Evolutionary conservation across 2,888 invertebrate species (phyloP).

Genomic region (Sepiola atlantica): DNA sequence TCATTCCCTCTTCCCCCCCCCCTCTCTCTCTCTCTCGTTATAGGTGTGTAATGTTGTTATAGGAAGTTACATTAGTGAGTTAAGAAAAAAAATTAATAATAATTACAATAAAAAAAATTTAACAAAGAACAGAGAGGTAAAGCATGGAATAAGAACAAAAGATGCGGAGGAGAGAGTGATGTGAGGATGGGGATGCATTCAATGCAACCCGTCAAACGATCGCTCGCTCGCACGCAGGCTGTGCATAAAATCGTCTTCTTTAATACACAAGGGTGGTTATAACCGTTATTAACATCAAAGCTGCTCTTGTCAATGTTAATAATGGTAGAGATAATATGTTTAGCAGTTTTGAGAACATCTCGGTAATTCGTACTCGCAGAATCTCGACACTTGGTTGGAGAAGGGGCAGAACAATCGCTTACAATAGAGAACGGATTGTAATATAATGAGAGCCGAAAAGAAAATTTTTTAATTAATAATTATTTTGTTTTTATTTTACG

Average conservation of each 20-base stretch:
- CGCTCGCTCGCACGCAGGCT: neutral
- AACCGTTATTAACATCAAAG: constrained; percentile 10
- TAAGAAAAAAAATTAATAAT: neutral
- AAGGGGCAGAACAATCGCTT: neutral
- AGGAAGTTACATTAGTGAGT: neutral
- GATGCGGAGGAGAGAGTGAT: neutral
- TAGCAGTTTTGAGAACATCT: neutral
- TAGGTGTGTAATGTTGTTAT: constrained; percentile 32
- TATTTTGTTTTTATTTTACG: neutral
- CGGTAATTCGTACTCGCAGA: neutral
- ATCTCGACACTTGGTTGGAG: neutral
- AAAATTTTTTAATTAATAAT: neutral
- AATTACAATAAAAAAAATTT: neutral
- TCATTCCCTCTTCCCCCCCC: too few relatives aligned
- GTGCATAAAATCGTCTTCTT: neutral
- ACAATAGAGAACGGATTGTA: neutral
- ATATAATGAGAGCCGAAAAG: neutral
- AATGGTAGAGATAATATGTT: neutral
- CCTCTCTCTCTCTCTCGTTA: too few relatives aligned
- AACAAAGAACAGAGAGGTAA: neutral
- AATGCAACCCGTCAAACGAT: neutral
- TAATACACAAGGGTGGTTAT: constrained; percentile 22
- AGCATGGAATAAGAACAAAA: neutral
- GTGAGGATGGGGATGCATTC: neutral
- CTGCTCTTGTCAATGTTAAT: neutral